Conservation (phyloP, 1,140 invertebrate species). For the Drosophila melanica region DNA sequence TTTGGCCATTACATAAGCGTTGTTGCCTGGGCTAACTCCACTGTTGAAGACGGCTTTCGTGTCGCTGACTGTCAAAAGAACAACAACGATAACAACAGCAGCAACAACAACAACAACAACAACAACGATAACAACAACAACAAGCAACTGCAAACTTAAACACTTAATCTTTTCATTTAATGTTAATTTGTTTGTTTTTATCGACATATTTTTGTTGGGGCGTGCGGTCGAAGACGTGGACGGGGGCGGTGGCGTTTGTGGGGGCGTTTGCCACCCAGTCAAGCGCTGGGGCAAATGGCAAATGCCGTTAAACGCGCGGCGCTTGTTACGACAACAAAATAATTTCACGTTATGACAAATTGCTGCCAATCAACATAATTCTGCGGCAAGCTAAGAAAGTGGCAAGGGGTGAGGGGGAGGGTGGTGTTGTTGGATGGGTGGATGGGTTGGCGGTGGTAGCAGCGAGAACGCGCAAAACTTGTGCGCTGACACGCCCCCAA, state of each 20-base stretch:
- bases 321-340: conserved; percentile 81
- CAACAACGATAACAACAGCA: conserved; percentile 27
- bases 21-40: neutral
- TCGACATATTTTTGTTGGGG: conserved; percentile 66
- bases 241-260: neutral
- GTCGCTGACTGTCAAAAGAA: conserved; percentile 61
- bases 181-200: conserved; percentile 83
- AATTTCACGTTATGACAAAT: conserved; percentile 81
- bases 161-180: conserved; percentile 82
- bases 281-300: conserved; percentile 18
- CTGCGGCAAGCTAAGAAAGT: conserved; percentile 56
- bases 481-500: conserved; percentile 43
- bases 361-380: conserved; percentile 82
- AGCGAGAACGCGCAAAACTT: conserved; percentile 33
- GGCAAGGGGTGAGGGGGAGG: conserved; percentile 7
- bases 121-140: conserved; percentile 23
- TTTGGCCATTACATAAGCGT: conserved; percentile 54
- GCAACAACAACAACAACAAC: conserved; percentile 38
- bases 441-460: neutral
- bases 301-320: conserved; percentile 66
- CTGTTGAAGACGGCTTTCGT: conserved; percentile 7
- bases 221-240: neutral
- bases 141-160: conserved; percentile 67
- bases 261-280: neutral
- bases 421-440: no score